Evolutionary conservation across 1,140 invertebrate species (phyloP).

Genomic region (Drosophila pallidifrons): DNA sequence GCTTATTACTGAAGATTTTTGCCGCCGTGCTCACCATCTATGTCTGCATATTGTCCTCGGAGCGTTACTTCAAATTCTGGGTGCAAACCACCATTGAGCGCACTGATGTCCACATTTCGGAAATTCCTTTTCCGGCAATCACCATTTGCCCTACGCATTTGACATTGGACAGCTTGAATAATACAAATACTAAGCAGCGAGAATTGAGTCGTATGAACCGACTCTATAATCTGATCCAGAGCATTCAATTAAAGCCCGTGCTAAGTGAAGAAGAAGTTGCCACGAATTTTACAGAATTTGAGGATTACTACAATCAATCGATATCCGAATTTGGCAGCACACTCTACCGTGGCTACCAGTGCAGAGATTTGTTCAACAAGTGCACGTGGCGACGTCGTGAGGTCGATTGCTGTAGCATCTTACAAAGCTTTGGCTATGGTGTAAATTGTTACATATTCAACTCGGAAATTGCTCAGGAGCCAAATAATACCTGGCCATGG

Average conservation of each 20-base stretch:
- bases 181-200: neutral
- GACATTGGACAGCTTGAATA: neutral
- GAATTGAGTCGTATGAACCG: neutral
- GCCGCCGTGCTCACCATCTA: constrained; percentile 50
- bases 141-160: constrained; percentile 65
- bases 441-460: constrained; percentile 63
- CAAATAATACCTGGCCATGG: constrained; percentile 66
- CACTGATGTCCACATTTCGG: constrained; percentile 73
- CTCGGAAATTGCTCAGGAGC: neutral
- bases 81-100: constrained; percentile 76
- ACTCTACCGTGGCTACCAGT: constrained; percentile 36
- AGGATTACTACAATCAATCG: constrained; percentile 6
- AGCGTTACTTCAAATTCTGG: constrained; percentile 75
- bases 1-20: constrained; percentile 36
- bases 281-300: constrained; percentile 22
- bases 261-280: neutral
- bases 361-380: constrained; percentile 55
- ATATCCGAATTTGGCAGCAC: constrained; percentile 14
- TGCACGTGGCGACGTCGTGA: constrained; percentile 57
- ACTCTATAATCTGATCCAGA: constrained; percentile 48
- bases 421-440: constrained; percentile 25
- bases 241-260: constrained; percentile 35
- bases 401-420: constrained; percentile 66
- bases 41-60: constrained; percentile 59
- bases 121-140: constrained; percentile 71